phyloP scores from a whole-genome alignment of 2,888 invertebrate genomes.

The Julus scandinavius region DNA sequence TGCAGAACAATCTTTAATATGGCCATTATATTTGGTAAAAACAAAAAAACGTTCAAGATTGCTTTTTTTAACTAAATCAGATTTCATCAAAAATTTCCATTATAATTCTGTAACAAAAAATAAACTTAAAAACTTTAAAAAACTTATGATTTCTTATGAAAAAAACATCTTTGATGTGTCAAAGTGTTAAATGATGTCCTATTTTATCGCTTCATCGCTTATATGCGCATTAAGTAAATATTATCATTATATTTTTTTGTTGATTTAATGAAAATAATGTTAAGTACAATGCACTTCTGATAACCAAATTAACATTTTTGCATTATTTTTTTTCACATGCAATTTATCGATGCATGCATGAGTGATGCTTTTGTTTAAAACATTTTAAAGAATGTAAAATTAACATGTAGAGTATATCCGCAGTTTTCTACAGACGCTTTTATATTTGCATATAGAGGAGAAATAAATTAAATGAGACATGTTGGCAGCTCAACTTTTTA shows the following conservation, averaged over 20 bases:
- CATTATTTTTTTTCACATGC: neutral
- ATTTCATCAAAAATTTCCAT: neutral
- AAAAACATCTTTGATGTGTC: neutral
- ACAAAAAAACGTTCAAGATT: neutral
- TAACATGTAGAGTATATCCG: neutral
- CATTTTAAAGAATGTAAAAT: neutral
- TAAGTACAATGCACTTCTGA: conserved; percentile 18
- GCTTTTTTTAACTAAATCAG: neutral
- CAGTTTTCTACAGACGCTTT: neutral
- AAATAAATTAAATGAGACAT: neutral
- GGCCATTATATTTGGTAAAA: neutral
- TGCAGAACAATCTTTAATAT: too few species aligned
- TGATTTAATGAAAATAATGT: neutral
- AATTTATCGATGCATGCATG: neutral
- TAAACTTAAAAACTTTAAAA: neutral
- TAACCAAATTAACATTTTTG: neutral
- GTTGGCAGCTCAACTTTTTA: neutral
- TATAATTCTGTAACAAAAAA: neutral
- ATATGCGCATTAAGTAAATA: neutral
- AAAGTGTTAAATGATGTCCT: conserved; percentile 25
- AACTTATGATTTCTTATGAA: neutral
- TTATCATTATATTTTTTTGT: neutral
- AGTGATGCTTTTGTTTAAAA: neutral
- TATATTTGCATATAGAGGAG: neutral
- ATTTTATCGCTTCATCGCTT: neutral